Base-by-base conservation (phyloP, 1,140 invertebrate species). In the Anastatus disparis region DNA sequence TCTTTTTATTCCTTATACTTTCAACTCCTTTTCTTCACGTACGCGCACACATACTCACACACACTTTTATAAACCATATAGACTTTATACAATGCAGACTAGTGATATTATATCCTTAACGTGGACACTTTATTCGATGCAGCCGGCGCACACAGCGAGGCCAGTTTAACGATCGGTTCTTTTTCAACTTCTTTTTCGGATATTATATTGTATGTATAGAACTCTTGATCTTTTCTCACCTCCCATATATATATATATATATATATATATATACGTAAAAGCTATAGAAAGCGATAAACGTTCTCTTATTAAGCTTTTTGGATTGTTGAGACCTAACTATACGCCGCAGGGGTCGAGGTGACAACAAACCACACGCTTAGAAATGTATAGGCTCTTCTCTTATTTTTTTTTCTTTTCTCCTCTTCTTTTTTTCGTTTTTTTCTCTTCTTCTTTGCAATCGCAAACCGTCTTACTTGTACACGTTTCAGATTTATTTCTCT, bases 251-350 rank as follows among this genome's bases (percentile, higher is more conserved):
- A 10, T 35, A 35, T 35, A 35, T 4, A 10, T 35, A 10, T 10
- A 15, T 4, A 3, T 10, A 44, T 17, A 44, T 15, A 8, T 17
- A 44, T 13, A 44, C 31, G 4, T 3, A 2, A 55, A 38, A 42
- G 22, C 17, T 2, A 17, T 42, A 40, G 17, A 46, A 61, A 40
- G n/a, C 58, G 73, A 76, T 78, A 75, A 80, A 76, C 66, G 76
- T 59, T 70, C 44, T 56, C 55, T 58, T 65, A 74, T 74, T 77
- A 78, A 79, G 74, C 56, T 63, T 70, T 74, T n/a, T n/a, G 46
- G 62, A 78, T 79, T 77, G 75, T 75, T 72, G 64, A 53, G 68
- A 71, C 71, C 75, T n/a, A n/a, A n/a, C n/a, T n/a, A n/a, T n/a
- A n/a, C n/a, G n/a, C n/a, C 62, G 72, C 72, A 59, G 76, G 72